Evolutionary conservation across 1,140 invertebrate genomes (phyloP).

Genomic region (Drosophila orena): DNA sequence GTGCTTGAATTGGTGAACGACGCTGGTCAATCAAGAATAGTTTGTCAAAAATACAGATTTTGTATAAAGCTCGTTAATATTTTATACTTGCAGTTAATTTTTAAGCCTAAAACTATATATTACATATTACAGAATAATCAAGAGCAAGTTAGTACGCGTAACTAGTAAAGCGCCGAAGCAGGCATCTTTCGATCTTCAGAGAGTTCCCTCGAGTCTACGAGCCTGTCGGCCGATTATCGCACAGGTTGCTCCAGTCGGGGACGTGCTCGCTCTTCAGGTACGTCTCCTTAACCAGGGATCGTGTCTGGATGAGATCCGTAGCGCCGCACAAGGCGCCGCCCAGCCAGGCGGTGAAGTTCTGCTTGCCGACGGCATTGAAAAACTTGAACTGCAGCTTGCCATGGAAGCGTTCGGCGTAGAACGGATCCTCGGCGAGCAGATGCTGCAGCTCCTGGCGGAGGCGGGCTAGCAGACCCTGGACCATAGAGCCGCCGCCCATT

Average conservation of each 20-base stretch:
- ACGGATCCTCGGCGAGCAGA: slow-evolving; percentile 86
- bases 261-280: slow-evolving; percentile 89
- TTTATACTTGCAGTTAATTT: slow-evolving; percentile 2
- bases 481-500: slow-evolving; percentile 93
- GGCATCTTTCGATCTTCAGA: background rate
- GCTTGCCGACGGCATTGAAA: slow-evolving; percentile 91
- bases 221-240: slow-evolving; percentile 86
- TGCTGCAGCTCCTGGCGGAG: slow-evolving; percentile 90
- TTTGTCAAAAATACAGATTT: no score
- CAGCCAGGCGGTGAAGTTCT: slow-evolving; percentile 94
- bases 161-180: background rate
- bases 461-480: slow-evolving; percentile 91
- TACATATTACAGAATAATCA: background rate
- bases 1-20: no score
- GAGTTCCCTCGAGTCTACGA: slow-evolving; percentile 17
- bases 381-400: slow-evolving; percentile 88
- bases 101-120: background rate
- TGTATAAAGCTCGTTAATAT: background rate
- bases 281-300: slow-evolving; percentile 91
- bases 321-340: slow-evolving; percentile 94
- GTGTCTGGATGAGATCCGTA: slow-evolving; percentile 90
- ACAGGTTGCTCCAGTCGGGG: slow-evolving; percentile 93
- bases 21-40: no score
- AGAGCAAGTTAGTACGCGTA: slow-evolving; percentile 20
- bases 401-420: slow-evolving; percentile 87